Conservation (phyloP, 2,113 vertebrate species). For the Strix uralensis region DNA sequence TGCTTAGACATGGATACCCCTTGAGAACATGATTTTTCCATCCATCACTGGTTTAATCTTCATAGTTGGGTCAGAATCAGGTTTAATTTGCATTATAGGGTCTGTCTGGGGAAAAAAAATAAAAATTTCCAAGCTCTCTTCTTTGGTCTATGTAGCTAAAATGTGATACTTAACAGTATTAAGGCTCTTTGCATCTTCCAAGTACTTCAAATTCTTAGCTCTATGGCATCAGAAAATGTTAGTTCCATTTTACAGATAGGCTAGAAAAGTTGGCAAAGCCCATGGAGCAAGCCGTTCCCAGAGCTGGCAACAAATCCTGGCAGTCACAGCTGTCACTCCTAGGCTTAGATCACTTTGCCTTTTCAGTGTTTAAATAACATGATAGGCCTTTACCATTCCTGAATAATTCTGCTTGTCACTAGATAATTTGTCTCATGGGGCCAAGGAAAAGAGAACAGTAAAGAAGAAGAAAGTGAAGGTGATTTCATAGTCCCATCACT, state of each 20-base stretch:
- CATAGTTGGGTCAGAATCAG: not conserved
- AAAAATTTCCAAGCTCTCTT: not conserved
- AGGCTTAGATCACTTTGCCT: not conserved
- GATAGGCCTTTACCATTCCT: not conserved
- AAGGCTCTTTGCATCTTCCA: not conserved
- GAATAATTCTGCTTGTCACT: not conserved
- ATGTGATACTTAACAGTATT: not conserved
- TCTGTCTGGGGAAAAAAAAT: not conserved
- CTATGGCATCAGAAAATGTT: not conserved
- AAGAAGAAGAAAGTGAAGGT: not conserved
- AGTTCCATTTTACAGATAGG: not conserved
- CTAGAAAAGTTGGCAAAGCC: not conserved
- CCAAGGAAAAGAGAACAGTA: not conserved
- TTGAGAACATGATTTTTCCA: not conserved
- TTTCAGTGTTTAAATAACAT: not conserved
- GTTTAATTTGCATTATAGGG: not conserved
- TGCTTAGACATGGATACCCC: not conserved
- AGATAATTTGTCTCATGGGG: not conserved
- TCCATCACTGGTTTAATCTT: not conserved
- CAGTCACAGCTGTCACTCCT: not conserved
- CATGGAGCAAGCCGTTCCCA: not conserved
- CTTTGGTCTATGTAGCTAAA: not conserved
- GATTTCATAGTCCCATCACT: not conserved
- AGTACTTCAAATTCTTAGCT: not conserved
- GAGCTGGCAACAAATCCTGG: not conserved